Evolutionary conservation across 23 tunicate species (phyloP), one percentile per base, ranked within the genome.

Genomic region (Botrylloides violaceus): DNA sequence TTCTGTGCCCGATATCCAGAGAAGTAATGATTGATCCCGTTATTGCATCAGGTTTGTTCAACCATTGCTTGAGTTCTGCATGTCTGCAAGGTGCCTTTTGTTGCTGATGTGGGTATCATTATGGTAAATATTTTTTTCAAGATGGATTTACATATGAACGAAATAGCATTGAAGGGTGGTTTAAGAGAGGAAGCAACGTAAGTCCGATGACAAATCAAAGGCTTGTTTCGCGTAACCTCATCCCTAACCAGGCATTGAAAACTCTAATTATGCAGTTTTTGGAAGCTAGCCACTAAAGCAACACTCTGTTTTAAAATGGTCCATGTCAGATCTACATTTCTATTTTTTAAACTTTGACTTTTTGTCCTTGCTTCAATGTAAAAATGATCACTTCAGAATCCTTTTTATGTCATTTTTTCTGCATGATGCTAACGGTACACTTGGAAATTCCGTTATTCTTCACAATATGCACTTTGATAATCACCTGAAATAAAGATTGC

Each of bases 131-230:
- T 31, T 50, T 58, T 57, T 23, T 47, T 43, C 4, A 59, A 90
- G 97, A 90, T 33, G 97, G 97, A 25, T 90, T 90, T 61, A 77
- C 97, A 0, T 90, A 90, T 61, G 97, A 90, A 49, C 81, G 97
- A 4, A 3, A 49, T 2, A 34, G 29, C 27, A 83, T 90, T 19
- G 85, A 90, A 53, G 59, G 32, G 2, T 90, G 97, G 97, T 72
- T 83, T 9, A 37, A 23, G 34, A 77, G 76, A 36, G 84, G 84
- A 12, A 77, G 49, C 15, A 49, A 59, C 28, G 55, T 60, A 3
- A 88, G 96, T 49, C 97, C 97, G 35, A 83, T 90, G 97, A 72
- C 91, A 20, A 79, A 83, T 64, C 34, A 79, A 31, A 36, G 50
- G 3, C 62, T 90, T n/a, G 15, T 62, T 4, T 76, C 73, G n/a